These are phyloP conservation scores for Nycteola revayana DNA, from an alignment of 2,888 invertebrate genomes.

Conservation along the genomic window DNA sequence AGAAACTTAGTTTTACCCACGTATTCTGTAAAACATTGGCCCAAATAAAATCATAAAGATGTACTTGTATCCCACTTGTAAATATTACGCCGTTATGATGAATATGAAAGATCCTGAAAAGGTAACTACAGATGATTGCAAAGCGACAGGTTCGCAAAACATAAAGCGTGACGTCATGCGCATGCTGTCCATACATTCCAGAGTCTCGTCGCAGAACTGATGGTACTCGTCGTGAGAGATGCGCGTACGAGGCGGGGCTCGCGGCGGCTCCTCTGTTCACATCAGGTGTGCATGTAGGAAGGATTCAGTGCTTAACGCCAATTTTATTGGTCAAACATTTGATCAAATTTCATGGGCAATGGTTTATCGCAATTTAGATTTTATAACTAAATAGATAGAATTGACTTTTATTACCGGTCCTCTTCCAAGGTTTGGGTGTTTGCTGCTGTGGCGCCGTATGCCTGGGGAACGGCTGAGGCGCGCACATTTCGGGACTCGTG, in stretches of 20 bases:
- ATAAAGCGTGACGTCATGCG: constrained; percentile 61
- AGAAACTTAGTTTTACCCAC: no score
- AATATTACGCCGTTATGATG: no score
- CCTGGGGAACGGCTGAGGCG: constrained; percentile 75
- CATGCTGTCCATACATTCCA: constrained; percentile 86
- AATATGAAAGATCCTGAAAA: constrained; percentile 17
- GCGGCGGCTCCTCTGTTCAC: constrained; percentile 58
- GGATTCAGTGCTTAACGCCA: constrained; percentile 39
- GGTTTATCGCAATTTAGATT: neutral
- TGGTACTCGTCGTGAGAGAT: constrained; percentile 90
- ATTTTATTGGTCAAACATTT: neutral
- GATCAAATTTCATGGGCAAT: no score
- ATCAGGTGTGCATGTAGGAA: constrained; percentile 43
- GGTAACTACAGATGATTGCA: constrained; percentile 25
- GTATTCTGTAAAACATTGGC: no score
- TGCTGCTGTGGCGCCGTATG: constrained; percentile 58
- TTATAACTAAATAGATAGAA: neutral
- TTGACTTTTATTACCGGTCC: constrained; percentile 59
- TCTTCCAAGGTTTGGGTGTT: constrained; percentile 76
- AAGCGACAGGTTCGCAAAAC: constrained; percentile 38
- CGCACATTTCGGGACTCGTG: constrained; percentile 62
- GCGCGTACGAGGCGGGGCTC: constrained; percentile 75
- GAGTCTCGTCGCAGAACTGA: constrained; percentile 89
- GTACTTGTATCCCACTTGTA: no score
- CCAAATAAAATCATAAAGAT: no score